Evolutionary conservation across 2,797 vertebrate species (phyloP).

Genomic region (Adelosebastes latens): DNA sequence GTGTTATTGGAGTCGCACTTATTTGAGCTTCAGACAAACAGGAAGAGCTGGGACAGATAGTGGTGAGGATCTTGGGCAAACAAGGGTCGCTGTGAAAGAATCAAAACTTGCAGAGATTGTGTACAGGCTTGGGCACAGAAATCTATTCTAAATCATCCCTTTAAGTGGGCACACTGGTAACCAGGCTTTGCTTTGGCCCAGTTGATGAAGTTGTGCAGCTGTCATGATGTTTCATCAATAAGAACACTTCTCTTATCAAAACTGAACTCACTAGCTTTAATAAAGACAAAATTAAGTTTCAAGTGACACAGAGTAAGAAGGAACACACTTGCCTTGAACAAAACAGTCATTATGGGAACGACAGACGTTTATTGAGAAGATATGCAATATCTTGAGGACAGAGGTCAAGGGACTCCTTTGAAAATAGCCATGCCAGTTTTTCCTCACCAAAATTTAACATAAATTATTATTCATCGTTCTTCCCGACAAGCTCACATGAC

Average conservation of each 20-base stretch:
- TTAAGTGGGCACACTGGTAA: not conserved
- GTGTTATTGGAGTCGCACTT: conserved; percentile 12
- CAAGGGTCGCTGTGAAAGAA: not conserved
- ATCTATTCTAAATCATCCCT: not conserved
- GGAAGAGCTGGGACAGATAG: not conserved
- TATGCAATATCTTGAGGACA: no score
- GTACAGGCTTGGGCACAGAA: not conserved
- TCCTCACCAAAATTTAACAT: no score
- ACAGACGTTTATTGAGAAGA: not conserved
- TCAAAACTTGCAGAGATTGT: not conserved
- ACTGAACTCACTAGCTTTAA: not conserved
- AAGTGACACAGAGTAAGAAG: not conserved
- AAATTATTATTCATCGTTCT: no score
- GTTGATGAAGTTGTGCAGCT: not conserved
- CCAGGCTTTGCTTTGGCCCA: not conserved
- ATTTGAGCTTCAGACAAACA: conserved; percentile 33
- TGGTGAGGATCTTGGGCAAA: not conserved
- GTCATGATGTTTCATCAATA: not conserved
- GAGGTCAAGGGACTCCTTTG: no score
- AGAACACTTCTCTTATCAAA: not conserved
- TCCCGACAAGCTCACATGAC: no score
- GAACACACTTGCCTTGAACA: not conserved
- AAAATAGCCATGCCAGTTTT: no score
- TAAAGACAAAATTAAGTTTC: not conserved
- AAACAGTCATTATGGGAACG: not conserved